Conservation (phyloP, 2,888 invertebrate species). For the Troilus luridus region DNA sequence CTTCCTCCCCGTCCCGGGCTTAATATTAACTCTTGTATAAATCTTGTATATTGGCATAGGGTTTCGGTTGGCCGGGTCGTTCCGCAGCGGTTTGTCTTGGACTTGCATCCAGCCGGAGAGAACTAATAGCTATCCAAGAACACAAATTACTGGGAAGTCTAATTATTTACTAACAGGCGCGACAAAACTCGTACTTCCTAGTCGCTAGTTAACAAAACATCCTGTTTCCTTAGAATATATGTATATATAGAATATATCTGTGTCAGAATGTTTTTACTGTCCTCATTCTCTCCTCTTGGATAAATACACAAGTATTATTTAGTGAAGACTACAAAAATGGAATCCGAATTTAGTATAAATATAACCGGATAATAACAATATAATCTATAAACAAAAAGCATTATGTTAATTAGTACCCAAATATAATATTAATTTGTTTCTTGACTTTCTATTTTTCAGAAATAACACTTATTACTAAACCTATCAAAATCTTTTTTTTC, state of each 20-base stretch:
- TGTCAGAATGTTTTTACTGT: background rate
- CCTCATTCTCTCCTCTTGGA: background rate
- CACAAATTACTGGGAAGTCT: background rate
- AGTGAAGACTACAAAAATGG: background rate
- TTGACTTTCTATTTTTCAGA: too few relatives aligned
- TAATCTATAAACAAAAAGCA: background rate
- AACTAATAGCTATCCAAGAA: background rate
- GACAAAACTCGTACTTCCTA: constrained; percentile 3
- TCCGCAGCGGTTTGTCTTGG: background rate
- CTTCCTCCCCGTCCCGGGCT: background rate
- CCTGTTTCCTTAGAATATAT: background rate
- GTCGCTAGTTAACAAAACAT: background rate
- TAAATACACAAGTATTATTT: background rate
- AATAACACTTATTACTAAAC: too few relatives aligned
- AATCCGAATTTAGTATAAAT: background rate
- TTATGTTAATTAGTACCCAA: too few relatives aligned
- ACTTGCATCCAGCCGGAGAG: background rate
- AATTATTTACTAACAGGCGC: constrained; percentile 29
- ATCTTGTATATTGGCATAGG: constrained; percentile 12
- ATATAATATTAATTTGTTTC: too few relatives aligned
- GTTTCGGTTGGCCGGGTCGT: background rate
- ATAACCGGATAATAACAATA: background rate
- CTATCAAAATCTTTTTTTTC: too few relatives aligned
- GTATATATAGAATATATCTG: background rate
- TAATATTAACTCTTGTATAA: constrained; percentile 30